Percentiles rank a stretch among this genome's conserved stretches.
These are phyloP conservation scores for Germaria angustata DNA, from an alignment of 2,888 invertebrate genomes.

Conservation along the genomic window DNA sequence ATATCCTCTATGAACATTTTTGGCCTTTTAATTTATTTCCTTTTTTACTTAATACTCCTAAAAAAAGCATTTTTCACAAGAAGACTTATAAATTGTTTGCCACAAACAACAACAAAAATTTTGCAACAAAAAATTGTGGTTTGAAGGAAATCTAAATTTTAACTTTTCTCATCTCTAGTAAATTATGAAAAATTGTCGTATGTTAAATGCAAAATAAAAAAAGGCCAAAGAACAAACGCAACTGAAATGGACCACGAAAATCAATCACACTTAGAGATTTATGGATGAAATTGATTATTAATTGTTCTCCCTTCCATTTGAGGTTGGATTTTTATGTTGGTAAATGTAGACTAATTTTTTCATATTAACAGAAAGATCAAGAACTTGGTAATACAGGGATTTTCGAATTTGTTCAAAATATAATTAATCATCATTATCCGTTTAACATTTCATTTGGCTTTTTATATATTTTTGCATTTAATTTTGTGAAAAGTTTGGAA, in stretches of 20 bases:
- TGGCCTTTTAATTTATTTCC: constrained; percentile 20
- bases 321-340: neutral
- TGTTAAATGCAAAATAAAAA: constrained; percentile 7
- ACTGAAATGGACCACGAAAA: constrained; percentile 11
- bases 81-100: neutral
- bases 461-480: neutral
- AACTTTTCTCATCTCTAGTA: neutral
- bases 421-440: constrained; percentile 40
- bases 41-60: neutral
- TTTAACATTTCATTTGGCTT: constrained; percentile 8
- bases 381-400: neutral
- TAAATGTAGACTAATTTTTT: constrained; percentile 33
- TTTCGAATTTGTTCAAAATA: neutral
- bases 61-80: neutral
- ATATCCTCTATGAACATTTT: neutral
- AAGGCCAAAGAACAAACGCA: constrained; percentile 1
- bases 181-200: constrained; percentile 36
- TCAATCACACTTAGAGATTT: constrained; percentile 43
- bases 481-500: neutral
- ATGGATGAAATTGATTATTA: constrained; percentile 56
- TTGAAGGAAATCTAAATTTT: neutral
- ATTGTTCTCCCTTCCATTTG: constrained; percentile 34
- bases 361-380: neutral
- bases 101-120: too few relatives aligned
- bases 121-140: neutral